These are phyloP conservation scores for Desmodus rotundus DNA, from an alignment of 2,113 vertebrate genomes.

Conservation along the genomic window DNA sequence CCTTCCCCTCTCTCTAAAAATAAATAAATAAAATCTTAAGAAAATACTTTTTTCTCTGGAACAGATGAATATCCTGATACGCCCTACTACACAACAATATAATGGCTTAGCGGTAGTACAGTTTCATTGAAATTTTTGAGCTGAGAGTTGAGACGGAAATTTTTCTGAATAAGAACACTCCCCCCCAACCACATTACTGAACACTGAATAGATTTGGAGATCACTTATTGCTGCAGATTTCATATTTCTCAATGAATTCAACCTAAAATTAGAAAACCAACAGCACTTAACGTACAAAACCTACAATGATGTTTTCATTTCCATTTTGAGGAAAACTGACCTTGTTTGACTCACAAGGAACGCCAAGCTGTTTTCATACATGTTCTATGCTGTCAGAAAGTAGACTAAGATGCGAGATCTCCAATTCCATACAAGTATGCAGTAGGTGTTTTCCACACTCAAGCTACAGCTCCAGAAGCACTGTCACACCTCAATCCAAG, in stretches of 20 bases:
- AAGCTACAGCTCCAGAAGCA: background rate
- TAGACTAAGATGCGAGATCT: background rate
- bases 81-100: background rate
- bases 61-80: background rate
- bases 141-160: background rate
- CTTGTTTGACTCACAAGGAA: background rate
- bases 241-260: conserved; percentile 9
- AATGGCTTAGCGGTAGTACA: background rate
- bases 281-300: background rate
- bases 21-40: no score
- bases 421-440: background rate
- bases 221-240: background rate
- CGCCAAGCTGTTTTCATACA: background rate
- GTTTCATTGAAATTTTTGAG: background rate
- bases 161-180: background rate
- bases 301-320: background rate
- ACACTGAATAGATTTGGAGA: background rate
- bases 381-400: background rate
- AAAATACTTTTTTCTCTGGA: background rate
- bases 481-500: background rate
- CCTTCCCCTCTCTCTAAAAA: no score
- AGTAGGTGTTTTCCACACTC: background rate
- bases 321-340: background rate
- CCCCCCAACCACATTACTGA: background rate
- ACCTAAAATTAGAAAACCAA: background rate